Evolutionary conservation across 2,797 vertebrate genomes (phyloP).

Genomic region (Percopsis omiscomaycus): DNA sequence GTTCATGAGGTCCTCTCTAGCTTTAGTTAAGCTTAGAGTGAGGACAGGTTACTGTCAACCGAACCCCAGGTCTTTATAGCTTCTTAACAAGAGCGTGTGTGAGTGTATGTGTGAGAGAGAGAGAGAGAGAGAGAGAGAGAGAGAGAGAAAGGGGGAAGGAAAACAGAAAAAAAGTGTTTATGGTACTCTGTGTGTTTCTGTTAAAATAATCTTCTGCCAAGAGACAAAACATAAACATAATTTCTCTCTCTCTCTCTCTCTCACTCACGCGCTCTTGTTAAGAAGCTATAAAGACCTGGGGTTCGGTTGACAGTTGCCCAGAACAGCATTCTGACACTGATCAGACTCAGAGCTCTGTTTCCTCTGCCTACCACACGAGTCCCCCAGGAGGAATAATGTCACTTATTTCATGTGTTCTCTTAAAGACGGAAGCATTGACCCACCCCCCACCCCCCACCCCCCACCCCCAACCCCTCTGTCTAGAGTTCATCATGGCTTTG

Average conservation of each 20-base stretch:
- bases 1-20: constrained; percentile 52
- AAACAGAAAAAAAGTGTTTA: constrained; percentile 56
- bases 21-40: constrained; percentile 51
- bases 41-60: constrained; percentile 32
- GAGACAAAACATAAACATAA: constrained; percentile 72
- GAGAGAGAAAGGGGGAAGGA: constrained; percentile 2
- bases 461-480: constrained; percentile 29
- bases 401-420: constrained; percentile 7
- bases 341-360: constrained; percentile 54
- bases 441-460: background rate
- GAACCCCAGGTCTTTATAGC: constrained; percentile 42
- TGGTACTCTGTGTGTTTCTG: constrained; percentile 69
- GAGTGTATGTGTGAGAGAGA: background rate
- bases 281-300: constrained; percentile 44
- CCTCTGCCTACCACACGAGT: constrained; percentile 26
- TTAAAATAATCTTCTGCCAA: constrained; percentile 69
- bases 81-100: constrained; percentile 45
- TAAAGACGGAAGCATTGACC: background rate
- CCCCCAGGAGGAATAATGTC: constrained; percentile 19
- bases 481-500: constrained; percentile 40
- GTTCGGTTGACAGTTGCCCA: constrained; percentile 50
- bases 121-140: constrained; percentile 26
- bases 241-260: constrained; percentile 53
- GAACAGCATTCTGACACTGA: constrained; percentile 50
- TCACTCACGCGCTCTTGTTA: constrained; percentile 12